Evolutionary conservation across 2,797 vertebrate genomes (phyloP).

Genomic region (Myoxocephalus aenaeus): DNA sequence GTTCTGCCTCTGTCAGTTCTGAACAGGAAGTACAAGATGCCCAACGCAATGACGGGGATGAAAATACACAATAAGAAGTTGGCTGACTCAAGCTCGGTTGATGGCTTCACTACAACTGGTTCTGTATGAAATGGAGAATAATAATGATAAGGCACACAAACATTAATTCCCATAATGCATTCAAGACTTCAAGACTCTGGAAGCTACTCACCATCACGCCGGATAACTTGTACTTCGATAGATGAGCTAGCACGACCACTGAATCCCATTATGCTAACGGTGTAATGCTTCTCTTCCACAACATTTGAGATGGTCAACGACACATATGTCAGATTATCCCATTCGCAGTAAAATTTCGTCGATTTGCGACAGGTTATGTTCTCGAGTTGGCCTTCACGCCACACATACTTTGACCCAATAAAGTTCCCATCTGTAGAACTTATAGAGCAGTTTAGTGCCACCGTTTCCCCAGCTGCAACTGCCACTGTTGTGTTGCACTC

Average conservation of each 20-base stretch:
- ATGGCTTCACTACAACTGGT: not conserved
- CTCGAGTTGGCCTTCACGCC: rapidly evolving
- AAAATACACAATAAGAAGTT: rapidly evolving
- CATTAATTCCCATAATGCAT: not conserved
- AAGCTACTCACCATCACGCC: not conserved
- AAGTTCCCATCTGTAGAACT: rapidly evolving
- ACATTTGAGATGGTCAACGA: not conserved
- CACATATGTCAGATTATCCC: rapidly evolving
- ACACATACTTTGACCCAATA: rapidly evolving
- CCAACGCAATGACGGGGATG: rapidly evolving
- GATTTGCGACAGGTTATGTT: no score
- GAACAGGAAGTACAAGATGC: not conserved
- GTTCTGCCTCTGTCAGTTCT: not conserved
- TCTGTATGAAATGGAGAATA: not conserved
- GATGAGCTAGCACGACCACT: rapidly evolving
- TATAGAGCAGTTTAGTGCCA: conserved; percentile 19
- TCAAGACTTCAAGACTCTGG: not conserved
- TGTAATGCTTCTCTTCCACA: rapidly evolving
- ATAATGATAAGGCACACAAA: not conserved
- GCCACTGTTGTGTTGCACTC: not conserved
- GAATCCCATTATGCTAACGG: rapidly evolving
- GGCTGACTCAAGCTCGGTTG: rapidly evolving
- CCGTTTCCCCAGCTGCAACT: rapidly evolving
- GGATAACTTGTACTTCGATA: not conserved
- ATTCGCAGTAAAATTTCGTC: rapidly evolving